Base-by-base conservation (phyloP, 2,113 vertebrate genomes). In the Callithrix jacchus region DNA sequence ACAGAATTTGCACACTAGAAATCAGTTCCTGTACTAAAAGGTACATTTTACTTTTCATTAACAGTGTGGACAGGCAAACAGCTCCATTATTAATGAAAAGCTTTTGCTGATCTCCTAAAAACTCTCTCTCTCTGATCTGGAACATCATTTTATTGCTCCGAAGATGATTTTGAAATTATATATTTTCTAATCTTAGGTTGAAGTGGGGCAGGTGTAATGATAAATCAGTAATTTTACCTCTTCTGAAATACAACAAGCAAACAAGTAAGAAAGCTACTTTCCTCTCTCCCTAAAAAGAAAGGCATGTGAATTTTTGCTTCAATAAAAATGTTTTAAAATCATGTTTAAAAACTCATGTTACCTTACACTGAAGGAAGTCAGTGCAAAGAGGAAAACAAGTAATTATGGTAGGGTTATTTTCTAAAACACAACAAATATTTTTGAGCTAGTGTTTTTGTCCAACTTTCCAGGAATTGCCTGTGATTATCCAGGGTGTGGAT, bases 341-440 rank as follows among this genome's bases (percentile, higher is more conserved):
- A 64, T 13, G 11, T 82, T 89, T 82, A 56, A 54, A 96, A 94
- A 89, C 7, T 40, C 25, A 54, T 3, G n/a, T 70, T 61, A 64
- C 27, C 27, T 54, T 74, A 74, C 27, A 12, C 35, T 30, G 61
- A 49, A 93, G 58, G 47, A n/a, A 83, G 8, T 56, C 56, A 58
- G 30, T 8, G 3, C 83, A 95, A 94, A 94, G 58, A 94, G 83
- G 77, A 92, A 93, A 93, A 58, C 52, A 81, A 91, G 64, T 74
- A 37, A 64, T 74, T 27, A 77, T 2, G 20, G 30, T 54, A 52
- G 58, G 49, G 35, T 56, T 49, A 2, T n/a, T 84, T 90, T 87
- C 88, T 91, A 92, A 87, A 96, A 56, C 42, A 25, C 37, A 68
- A 7, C 14, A 27, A 40, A 16, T 89, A 96, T 73, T 94, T 89